These are phyloP conservation scores for Diphyllodes magnificus DNA, from an alignment of 2,113 vertebrate genomes.

Conservation along the genomic window DNA sequence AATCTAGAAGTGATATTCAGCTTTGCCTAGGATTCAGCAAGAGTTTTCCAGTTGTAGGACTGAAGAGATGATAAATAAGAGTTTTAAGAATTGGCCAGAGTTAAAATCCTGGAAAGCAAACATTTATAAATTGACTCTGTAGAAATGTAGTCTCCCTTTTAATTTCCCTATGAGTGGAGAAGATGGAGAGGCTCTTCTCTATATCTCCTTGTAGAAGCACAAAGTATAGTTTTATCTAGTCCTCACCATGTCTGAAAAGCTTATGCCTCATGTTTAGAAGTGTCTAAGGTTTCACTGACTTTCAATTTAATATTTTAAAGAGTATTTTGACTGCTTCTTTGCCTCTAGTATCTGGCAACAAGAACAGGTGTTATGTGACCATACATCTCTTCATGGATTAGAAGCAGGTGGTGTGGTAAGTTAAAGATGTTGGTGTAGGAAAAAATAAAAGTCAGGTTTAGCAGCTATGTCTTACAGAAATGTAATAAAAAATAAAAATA, in stretches of 20 bases:
- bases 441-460: background rate
- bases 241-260: background rate
- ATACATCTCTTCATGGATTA: background rate
- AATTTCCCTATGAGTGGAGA: background rate
- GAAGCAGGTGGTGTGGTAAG: background rate
- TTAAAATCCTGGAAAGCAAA: slow-evolving; percentile 22
- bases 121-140: background rate
- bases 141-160: background rate
- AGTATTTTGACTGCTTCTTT: background rate
- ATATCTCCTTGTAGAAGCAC: background rate
- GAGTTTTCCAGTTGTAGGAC: background rate
- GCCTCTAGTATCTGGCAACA: background rate
- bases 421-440: background rate
- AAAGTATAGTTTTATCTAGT: background rate
- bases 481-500: background rate
- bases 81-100: background rate
- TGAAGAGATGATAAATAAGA: background rate
- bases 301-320: background rate
- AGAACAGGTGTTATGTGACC: background rate
- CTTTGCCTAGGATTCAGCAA: background rate
- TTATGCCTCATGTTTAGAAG: background rate
- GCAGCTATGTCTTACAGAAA: background rate
- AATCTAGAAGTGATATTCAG: background rate
- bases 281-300: background rate
- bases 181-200: background rate